phyloP scores from a whole-genome alignment of 1,140 invertebrate genomes.

The Ectropis grisescens region DNA sequence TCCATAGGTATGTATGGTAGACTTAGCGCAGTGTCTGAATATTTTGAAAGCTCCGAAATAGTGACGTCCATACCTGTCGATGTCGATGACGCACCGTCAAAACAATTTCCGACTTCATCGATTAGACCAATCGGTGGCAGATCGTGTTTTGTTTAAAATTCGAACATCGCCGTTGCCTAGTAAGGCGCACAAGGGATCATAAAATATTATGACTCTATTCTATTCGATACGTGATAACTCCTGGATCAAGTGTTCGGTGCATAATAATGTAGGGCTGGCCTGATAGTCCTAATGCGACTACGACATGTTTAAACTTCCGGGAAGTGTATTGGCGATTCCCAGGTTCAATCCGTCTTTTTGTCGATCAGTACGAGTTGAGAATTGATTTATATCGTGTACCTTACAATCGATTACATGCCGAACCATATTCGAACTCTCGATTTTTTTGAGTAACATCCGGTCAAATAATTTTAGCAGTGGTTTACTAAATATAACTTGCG shows the following conservation, averaged over 20 bases:
- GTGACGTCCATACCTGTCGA: no score
- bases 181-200: slow-evolving; percentile 65
- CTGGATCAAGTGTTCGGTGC: slow-evolving; percentile 48
- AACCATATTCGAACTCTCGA: no score
- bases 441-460: no score
- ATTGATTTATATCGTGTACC: no score
- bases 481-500: no score
- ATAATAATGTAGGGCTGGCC: slow-evolving; percentile 58
- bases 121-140: slow-evolving; percentile 21
- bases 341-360: slow-evolving; percentile 11
- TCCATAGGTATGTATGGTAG: no score
- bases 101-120: slow-evolving; percentile 6
- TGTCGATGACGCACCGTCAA: no score
- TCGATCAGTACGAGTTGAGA: no score
- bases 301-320: slow-evolving; percentile 42
- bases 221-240: slow-evolving; percentile 64
- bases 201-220: slow-evolving; percentile 67
- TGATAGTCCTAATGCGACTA: slow-evolving; percentile 33
- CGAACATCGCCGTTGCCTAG: slow-evolving; percentile 44
- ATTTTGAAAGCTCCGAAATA: no score
- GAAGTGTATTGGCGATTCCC: slow-evolving; percentile 42
- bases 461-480: no score
- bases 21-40: no score
- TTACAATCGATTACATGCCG: no score
- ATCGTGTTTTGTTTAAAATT: slow-evolving; percentile 42